A percentile compares a stretch with the other conserved stretches of the same genome.
Evolutionary conservation across 2,113 vertebrate genomes (phyloP).

Genomic region (Macquaria ambigua): DNA sequence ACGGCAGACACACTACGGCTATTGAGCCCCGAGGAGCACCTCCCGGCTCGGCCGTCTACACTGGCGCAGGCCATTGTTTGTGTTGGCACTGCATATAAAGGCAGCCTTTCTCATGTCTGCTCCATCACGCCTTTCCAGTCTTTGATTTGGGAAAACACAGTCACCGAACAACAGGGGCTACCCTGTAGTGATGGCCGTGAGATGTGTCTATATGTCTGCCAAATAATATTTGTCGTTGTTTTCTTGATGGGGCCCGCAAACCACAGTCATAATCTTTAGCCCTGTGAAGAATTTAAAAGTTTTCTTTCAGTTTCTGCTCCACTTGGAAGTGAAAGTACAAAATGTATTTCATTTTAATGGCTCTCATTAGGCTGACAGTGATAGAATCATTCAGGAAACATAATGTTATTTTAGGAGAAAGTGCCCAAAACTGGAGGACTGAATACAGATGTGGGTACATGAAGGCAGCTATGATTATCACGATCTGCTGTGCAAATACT

Average conservation of each 20-base stretch:
- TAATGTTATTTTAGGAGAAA: conserved; percentile 60
- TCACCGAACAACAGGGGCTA: conserved; percentile 14
- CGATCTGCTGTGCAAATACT: conserved; percentile 7
- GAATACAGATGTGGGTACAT: conserved; percentile 52
- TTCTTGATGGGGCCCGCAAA: conserved; percentile 8
- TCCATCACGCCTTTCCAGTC: conserved; percentile 43
- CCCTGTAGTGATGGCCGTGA: conserved; percentile 6
- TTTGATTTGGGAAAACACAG: conserved; percentile 40
- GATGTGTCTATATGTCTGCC: conserved; percentile 25
- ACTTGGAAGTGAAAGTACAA: conserved; percentile 37
- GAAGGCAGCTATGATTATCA: not conserved
- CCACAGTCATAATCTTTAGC: not conserved
- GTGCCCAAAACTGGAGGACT: conserved; percentile 25
- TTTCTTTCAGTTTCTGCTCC: conserved; percentile 37
- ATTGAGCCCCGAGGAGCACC: conserved; percentile 67
- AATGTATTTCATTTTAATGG: conserved; percentile 64
- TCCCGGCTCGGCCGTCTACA: conserved; percentile 53
- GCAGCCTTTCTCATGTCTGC: conserved; percentile 59
- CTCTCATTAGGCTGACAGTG: conserved; percentile 67
- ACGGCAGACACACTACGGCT: conserved; percentile 63
- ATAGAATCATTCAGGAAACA: conserved; percentile 62
- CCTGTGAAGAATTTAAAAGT: not conserved
- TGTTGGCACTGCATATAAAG: conserved; percentile 70
- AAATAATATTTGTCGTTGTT: conserved; percentile 11
- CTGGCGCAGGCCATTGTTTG: conserved; percentile 74